Conservation (phyloP, 2,113 vertebrate species). For the Ornithorhynchus anatinus region DNA sequence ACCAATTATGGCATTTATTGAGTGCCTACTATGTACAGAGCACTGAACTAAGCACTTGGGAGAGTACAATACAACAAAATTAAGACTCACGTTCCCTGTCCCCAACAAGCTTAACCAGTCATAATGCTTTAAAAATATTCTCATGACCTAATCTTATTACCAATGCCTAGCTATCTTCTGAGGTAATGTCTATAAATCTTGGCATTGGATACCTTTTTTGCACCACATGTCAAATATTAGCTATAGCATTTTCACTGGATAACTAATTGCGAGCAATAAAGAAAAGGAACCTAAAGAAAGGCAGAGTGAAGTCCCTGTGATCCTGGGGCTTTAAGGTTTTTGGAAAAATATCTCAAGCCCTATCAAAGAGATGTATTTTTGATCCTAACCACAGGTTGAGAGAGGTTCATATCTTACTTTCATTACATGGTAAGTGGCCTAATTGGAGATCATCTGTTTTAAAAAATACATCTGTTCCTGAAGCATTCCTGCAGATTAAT, state of each 20-base stretch:
- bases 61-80: too few species aligned
- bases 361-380: neutral
- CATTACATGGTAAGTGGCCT: neutral
- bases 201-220: neutral
- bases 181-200: slow-evolving; percentile 22
- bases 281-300: neutral
- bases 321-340: neutral
- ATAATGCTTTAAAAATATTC: neutral
- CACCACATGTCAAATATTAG: neutral
- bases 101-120: too few species aligned
- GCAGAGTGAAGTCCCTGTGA: neutral
- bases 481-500: neutral
- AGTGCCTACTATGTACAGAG: too few species aligned
- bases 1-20: too few species aligned
- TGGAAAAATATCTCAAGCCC: neutral
- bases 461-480: neutral
- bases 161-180: neutral
- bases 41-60: too few species aligned
- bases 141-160: neutral
- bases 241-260: neutral
- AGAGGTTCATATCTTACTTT: neutral
- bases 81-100: too few species aligned
- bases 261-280: neutral
- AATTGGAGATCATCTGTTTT: neutral
- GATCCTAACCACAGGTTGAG: neutral